Percentiles rank a stretch among this genome's conserved stretches.
Conservation (phyloP, 2,113 vertebrate species). For the Heterotis niloticus region DNA sequence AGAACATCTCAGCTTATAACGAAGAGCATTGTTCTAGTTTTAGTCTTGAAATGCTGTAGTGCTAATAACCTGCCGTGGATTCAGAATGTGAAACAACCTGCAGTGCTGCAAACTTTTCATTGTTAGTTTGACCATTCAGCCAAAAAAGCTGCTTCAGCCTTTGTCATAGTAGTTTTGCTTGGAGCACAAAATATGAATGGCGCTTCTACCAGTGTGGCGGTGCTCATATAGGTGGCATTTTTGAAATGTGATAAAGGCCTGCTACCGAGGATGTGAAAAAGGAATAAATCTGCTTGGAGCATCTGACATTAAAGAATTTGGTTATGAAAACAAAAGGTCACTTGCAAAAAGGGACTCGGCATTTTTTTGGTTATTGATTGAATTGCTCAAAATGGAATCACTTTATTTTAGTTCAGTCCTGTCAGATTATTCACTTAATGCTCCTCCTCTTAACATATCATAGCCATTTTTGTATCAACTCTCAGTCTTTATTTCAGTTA, state of each 20-base stretch:
- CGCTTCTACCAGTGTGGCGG: neutral
- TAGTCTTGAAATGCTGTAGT: neutral
- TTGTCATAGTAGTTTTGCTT: neutral
- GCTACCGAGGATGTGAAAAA: neutral
- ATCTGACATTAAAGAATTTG: neutral
- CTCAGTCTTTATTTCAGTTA: too few species aligned
- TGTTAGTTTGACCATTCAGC: neutral
- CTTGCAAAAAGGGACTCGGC: neutral
- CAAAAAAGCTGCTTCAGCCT: neutral
- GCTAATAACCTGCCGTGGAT: conserved; percentile 1
- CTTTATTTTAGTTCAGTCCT: neutral
- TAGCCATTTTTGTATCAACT: neutral
- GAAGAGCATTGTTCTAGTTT: too few species aligned
- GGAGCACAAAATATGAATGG: neutral
- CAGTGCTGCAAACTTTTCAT: neutral
- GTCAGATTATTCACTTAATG: too few species aligned
- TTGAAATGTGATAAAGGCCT: neutral
- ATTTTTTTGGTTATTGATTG: neutral
- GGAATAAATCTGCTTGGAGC: neutral
- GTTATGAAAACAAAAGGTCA: neutral
- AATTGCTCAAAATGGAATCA: neutral
- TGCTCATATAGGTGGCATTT: neutral
- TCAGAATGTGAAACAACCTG: neutral
- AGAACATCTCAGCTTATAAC: too few species aligned
- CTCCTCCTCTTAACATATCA: neutral